Base-by-base conservation (phyloP, 1,140 invertebrate species). In the Carcinoscorpius rotundicauda region DNA sequence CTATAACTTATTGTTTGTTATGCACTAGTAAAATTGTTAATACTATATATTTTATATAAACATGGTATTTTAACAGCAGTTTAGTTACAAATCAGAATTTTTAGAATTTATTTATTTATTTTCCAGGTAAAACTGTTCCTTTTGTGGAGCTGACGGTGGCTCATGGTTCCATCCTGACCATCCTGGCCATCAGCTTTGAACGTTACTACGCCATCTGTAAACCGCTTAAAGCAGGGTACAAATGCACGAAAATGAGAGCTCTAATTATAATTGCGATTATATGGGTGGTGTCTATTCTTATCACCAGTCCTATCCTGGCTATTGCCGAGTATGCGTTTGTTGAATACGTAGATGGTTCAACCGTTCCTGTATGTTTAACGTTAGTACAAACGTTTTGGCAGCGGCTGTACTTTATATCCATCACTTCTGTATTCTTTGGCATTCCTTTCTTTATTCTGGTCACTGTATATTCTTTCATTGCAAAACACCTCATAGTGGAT, bases 141-240 rank as follows among this genome's bases (percentile, higher is more conserved):
- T 95, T 93, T 74, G 84, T 96, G 55, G 93, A 97, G 78, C 80
- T 93, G 71, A 89, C 89, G 0, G 91, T 96, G 49, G 90, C 91
- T 2, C 91, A 94, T 76, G 90, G 91, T n/a, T 94, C 91, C 4
- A 90, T 94, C 3, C 79, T 96, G 52, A 96, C 92, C 8, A 95
- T 97, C 68, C 78, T 97, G 71, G 91, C 92, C 53, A 80, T 80
- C 63, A 77, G 89, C 75, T 89, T 95, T 74, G 93, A 96, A 75
- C 81, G 93, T 5, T 96, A 95, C 78, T 93, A 94, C 77, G 93
- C 92, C 49, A 95, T 96, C 72, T 95, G 91, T 76, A 86, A 92
- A 72, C 93, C 93, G 1, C 77, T 97, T 55, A 84, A 88, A 71
- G 91, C 89, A 0, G 87, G 88, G 69, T 92, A 92, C 76, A 89